Conservation (phyloP, 2,797 vertebrate species). For the Psittacula derbiana region DNA sequence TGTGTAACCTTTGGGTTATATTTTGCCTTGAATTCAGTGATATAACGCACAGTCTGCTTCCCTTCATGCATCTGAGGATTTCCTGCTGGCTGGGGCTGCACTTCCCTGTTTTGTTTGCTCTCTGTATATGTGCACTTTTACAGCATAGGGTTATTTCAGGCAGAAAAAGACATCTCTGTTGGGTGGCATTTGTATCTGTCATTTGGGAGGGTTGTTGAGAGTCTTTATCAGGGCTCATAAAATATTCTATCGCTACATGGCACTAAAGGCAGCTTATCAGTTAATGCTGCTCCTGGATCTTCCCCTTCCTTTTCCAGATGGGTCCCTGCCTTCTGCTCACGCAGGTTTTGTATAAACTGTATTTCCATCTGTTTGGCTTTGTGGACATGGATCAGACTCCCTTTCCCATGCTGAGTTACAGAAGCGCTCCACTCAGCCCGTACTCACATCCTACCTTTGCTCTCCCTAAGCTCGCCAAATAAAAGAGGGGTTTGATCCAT, state of each 20-base stretch:
- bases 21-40: not conserved
- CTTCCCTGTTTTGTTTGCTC: slow-evolving; percentile 26
- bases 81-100: slow-evolving; percentile 36
- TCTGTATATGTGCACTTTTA: not conserved
- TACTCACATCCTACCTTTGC: not conserved
- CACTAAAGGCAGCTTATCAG: not conserved
- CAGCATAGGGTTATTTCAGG: not conserved
- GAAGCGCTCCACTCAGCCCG: not conserved
- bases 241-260: not conserved
- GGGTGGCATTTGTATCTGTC: not conserved
- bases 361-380: not conserved
- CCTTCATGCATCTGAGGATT: slow-evolving; percentile 42
- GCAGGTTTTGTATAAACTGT: not conserved
- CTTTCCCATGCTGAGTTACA: not conserved
- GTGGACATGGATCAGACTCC: not conserved
- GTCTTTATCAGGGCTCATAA: not conserved
- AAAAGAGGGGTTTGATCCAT: not conserved
- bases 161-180: not conserved
- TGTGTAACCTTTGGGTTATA: not conserved
- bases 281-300: not conserved
- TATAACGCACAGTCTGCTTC: not conserved
- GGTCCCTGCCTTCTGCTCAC: not conserved
- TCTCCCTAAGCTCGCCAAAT: not conserved
- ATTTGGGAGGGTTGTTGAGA: not conserved
- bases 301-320: not conserved